Base-by-base conservation (phyloP, 2,797 vertebrate species). In the Aphelocoma californica region DNA sequence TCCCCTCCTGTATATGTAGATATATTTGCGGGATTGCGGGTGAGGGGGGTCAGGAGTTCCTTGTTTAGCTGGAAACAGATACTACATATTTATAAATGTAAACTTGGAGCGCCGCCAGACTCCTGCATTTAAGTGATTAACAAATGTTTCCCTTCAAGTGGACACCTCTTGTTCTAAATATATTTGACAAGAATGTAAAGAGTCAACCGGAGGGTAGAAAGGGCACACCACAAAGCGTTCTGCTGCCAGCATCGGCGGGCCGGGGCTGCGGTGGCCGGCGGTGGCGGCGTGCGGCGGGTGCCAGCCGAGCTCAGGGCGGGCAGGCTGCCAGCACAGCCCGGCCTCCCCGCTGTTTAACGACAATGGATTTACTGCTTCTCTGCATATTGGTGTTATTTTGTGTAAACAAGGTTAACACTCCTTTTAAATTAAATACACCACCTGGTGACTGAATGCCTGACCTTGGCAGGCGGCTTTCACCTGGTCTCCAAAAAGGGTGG, bases 341-440 rank as follows among this genome's bases (percentile, higher is more conserved):
- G 98, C 98, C 98, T 98, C 98, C 98, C 98, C 64, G 98, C 98
- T 98, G 99, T 98, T 99, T 99, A 99, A 99, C 98, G 98, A 99
- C 98, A 99, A 98, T 98, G 98, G 98, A 99, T 99, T 98, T 99
- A 99, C 98, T 98, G 98, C 98, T 98, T 97, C 98, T 96, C 98
- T 98, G 98, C 97, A 98, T 98, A 99, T 98, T 98, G 98, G 98
- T 98, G 98, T 98, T 98, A 98, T 99, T 98, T 98, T 99, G 98
- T 98, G 98, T 99, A 99, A 99, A 99, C 98, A 99, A 99, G 99
- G 98, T 98, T 99, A 99, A 99, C 98, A 91, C 98, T 98, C 98
- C 98, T 98, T 98, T 99, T 99, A 99, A 99, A 98, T 98, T 98
- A 98, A 98, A 98, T 98, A 97, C 98, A 98, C 98, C 98, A 98